Percentiles rank a stretch among this genome's conserved stretches.
phyloP scores from a whole-genome alignment of 1,140 invertebrate species.

The Pseudachorutes palmiensis region DNA sequence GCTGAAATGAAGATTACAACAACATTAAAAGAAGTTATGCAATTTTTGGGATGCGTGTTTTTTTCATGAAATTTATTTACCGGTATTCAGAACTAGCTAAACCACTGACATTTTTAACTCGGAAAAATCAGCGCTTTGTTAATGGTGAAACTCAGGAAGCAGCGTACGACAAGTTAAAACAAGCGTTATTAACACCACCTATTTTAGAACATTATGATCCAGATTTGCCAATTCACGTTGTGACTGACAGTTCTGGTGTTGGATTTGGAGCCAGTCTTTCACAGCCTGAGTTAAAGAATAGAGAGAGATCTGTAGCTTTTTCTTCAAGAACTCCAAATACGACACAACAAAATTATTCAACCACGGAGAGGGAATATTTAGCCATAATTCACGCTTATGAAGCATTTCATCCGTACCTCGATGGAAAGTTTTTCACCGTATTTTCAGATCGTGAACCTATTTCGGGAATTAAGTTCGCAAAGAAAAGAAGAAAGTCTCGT shows the following conservation, averaged over 20 bases:
- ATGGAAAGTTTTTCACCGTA: neutral
- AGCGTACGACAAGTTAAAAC: no score
- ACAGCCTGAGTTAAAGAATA: neutral
- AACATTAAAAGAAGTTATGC: neutral
- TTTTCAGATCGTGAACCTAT: neutral
- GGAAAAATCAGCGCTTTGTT: neutral
- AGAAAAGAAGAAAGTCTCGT: neutral
- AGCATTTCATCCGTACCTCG: neutral
- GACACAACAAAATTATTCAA: conserved; percentile 1
- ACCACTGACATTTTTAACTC: neutral
- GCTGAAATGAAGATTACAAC: neutral
- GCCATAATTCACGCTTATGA: neutral
- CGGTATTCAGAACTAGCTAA: neutral
- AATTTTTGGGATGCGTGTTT: neutral
- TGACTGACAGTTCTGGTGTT: neutral
- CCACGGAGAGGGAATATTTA: neutral
- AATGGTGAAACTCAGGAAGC: neutral
- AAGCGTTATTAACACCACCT: neutral
- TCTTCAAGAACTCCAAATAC: neutral
- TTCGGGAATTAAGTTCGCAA: neutral
- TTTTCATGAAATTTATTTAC: conserved; percentile 6
- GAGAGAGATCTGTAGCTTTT: neutral
- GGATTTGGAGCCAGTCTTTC: neutral
- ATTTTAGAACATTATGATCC: neutral
- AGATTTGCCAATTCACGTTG: neutral